phyloP scores from a whole-genome alignment of 1,140 invertebrate species.

The Pogonomyrmex barbatus region DNA sequence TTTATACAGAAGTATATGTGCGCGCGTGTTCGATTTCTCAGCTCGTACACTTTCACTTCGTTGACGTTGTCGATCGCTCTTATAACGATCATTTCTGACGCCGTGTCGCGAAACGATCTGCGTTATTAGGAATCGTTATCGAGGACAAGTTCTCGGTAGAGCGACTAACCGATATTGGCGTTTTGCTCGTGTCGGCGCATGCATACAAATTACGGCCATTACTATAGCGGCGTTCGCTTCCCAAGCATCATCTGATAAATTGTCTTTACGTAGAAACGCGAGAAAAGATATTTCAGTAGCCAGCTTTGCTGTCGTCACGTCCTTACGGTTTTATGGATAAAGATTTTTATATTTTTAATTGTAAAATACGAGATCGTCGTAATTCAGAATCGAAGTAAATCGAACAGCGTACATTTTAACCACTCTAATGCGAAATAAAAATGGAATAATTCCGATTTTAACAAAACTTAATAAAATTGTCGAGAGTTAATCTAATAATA shows the following conservation, averaged over 20 bases:
- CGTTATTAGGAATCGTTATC: conserved; percentile 77
- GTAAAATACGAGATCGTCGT: background rate
- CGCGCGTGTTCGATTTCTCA: conserved; percentile 3
- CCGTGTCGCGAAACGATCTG: conserved; percentile 50
- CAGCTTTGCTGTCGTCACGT: background rate
- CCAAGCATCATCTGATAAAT: conserved; percentile 64
- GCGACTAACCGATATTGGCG: conserved; percentile 65
- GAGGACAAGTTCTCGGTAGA: conserved; percentile 71
- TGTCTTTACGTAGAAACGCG: conserved; percentile 40
- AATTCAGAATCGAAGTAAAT: background rate
- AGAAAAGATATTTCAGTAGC: conserved; percentile 16
- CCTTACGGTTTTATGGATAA: background rate
- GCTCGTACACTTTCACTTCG: conserved; percentile 57
- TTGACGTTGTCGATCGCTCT: conserved; percentile 50
- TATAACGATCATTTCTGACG: conserved; percentile 53
- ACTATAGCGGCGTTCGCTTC: conserved; percentile 61
- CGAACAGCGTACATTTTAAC: background rate
- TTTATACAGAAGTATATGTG: conserved; percentile 34
- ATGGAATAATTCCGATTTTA: background rate
- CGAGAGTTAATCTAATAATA: background rate
- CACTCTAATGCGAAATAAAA: background rate
- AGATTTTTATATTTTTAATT: conserved; percentile 6
- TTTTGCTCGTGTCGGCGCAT: conserved; percentile 68
- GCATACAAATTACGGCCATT: conserved; percentile 74
- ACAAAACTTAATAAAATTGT: background rate